phyloP scores from a whole-genome alignment of 2,113 vertebrate genomes.

The Pardalotus punctatus region DNA sequence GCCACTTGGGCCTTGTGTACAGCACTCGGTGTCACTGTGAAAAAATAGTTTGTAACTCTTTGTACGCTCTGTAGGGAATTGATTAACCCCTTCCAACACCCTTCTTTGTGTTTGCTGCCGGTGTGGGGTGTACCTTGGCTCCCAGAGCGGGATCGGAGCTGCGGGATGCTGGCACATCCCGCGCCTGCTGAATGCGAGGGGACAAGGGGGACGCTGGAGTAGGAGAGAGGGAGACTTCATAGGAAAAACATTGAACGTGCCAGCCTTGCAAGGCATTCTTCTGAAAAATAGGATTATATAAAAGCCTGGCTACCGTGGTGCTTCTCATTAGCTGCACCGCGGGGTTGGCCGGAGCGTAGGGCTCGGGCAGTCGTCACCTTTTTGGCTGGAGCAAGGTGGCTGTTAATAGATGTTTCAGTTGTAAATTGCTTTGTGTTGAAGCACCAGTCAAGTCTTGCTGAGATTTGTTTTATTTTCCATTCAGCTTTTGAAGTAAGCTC shows the following conservation, averaged over 20 bases:
- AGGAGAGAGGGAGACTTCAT: neutral
- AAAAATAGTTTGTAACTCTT: neutral
- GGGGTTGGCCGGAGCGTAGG: fast-evolving
- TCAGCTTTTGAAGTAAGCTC: neutral
- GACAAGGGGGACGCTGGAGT: neutral
- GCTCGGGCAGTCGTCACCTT: neutral
- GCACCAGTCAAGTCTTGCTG: neutral
- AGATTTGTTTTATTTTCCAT: neutral
- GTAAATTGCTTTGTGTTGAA: neutral
- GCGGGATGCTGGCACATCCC: neutral
- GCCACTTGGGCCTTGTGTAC: neutral
- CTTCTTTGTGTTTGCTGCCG: fast-evolving
- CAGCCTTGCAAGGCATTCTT: neutral
- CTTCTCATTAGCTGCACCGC: neutral
- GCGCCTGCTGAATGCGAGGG: fast-evolving
- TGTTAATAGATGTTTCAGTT: neutral
- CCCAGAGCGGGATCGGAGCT: fast-evolving
- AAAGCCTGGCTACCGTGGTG: neutral
- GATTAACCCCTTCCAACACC: neutral
- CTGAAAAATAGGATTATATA: constrained; percentile 13
- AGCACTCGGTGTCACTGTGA: neutral
- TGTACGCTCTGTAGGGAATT: neutral
- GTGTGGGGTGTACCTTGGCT: neutral
- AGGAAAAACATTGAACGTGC: neutral
- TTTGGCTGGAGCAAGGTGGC: neutral